Evolutionary conservation across 2,113 vertebrate genomes (phyloP), one percentile per base, ranked within the genome.

Genomic region (Lepidothrix coronata): DNA sequence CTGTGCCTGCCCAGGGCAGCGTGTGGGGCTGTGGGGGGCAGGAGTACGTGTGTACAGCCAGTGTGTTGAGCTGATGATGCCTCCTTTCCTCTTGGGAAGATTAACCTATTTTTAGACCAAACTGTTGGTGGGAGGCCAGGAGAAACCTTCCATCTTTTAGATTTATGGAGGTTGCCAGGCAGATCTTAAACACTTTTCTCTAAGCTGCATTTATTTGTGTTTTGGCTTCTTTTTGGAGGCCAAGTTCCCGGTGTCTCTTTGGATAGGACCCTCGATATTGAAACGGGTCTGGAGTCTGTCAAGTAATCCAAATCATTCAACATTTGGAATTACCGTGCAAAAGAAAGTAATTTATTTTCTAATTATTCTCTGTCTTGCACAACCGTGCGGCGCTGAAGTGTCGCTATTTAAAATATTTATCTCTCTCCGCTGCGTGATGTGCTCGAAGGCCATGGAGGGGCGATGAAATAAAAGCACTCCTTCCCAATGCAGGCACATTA

Each of bases 291-390:
- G 68, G 79, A 91, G 84, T 91, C 95, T 95, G 95, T 94, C 95
- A 94, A 84, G 72, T 97, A 96, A 96, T 97, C 94, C 93, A 96
- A 96, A 97, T 97, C 88, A 81, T 97, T 93, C 44, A 49, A 93
- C 85, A 91, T 96, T 97, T 96, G 96, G 74, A 96, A 97, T 96
- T 77, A 54, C 95, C 4, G 10, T 96, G 92, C 94, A 94, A 97
- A 95, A 92, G 81, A 97, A 98, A 97, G 97, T 98, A 98, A 98
- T 98, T 98, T 98, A 98, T 98, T 98, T 98, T 98, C 98, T 98
- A 98, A 98, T 98, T 98, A 98, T 98, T 98, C 96, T 97, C 98
- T 98, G 97, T 98, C 97, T 98, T 97, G 98, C 97, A 97, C 97
- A 98, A 96, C 96, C 9, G 44, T 97, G 96, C 95, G 95, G 96